These are phyloP conservation scores for Cheirogaleus major DNA, from an alignment of 2,797 vertebrate species.

Conservation along the genomic window DNA sequence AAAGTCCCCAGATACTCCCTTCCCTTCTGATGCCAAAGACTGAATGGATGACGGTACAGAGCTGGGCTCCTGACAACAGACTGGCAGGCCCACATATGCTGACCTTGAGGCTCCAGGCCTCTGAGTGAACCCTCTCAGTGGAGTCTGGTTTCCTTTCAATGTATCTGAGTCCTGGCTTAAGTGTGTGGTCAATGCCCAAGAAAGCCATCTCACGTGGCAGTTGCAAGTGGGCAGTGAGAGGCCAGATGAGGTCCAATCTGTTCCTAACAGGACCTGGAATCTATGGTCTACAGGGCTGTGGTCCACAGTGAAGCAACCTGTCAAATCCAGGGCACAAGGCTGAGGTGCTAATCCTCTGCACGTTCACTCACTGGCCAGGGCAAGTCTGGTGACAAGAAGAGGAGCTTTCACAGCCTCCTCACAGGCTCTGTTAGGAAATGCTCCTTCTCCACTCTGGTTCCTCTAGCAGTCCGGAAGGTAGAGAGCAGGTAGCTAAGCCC, in stretches of 20 bases:
- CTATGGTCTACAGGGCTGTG: background rate
- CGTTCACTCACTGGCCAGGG: background rate
- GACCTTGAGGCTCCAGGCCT: no score
- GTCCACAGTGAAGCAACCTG: background rate
- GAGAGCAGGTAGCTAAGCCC: background rate
- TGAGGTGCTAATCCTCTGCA: background rate
- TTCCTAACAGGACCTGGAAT: background rate
- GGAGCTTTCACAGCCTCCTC: background rate
- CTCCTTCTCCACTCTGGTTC: background rate
- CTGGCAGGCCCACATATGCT: background rate
- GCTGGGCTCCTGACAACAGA: background rate
- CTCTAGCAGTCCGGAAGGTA: background rate
- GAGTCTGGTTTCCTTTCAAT: background rate
- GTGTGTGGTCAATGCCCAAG: background rate
- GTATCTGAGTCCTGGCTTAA: background rate
- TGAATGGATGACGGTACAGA: background rate
- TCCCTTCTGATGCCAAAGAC: background rate
- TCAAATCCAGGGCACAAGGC: fast-evolving
- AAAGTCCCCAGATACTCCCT: background rate
- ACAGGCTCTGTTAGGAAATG: background rate
- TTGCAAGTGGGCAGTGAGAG: background rate
- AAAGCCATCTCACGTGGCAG: background rate
- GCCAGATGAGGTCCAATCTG: background rate
- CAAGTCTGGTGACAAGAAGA: background rate
- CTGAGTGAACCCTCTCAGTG: background rate